Evolutionary conservation across 1,140 invertebrate genomes (phyloP), one percentile per base, ranked within the genome.

Genomic region (Halictus rubicundus): DNA sequence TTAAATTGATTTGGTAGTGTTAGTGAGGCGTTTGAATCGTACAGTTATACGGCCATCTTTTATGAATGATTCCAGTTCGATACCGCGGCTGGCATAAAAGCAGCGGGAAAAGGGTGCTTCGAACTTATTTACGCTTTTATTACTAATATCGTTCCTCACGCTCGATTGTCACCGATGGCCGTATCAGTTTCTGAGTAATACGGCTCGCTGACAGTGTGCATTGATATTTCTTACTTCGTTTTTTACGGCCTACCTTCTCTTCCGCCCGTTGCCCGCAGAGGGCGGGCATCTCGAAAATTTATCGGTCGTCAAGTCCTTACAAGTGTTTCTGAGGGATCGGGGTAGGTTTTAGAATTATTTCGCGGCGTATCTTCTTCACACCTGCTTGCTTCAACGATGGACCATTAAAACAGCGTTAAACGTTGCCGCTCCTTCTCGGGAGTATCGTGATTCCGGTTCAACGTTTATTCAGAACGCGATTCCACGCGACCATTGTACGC

Each of bases 121-220:
- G 79, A 85, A 54, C 60, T 76, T 78, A 69, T 78, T 85, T 73
- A 78, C 64, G 79, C 60, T 73, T 84, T 85, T 80, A 81, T 84
- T 81, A 64, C 83, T 85, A 85, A 84, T 84, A 84, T 77, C 72
- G 68, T 84, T 81, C 42, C 83, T 84, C 72, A 77, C 72, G 78
- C 64, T 85, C 82, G 72, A 85, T 77, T 84, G 69, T 84, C 57
- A 52, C 46, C 10, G 64, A 65, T 65, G 27, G 61, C 49, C 61
- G 46, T 75, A 76, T 75, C 82, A 60, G 71, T 84, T 68, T 23
- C 59, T 12, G 37, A 74, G 69, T 54, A 39, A 21, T 39, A 23
- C 46, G 14, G 52, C 39, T 27, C 19, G 37, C 54, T n/a, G 46
- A n/a, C 68, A 77, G 59, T 60, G 60, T 61, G 64, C 64, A 75